These are phyloP conservation scores for Nemotelus nigrinus DNA, from an alignment of 2,888 invertebrate species.

Conservation along the genomic window DNA sequence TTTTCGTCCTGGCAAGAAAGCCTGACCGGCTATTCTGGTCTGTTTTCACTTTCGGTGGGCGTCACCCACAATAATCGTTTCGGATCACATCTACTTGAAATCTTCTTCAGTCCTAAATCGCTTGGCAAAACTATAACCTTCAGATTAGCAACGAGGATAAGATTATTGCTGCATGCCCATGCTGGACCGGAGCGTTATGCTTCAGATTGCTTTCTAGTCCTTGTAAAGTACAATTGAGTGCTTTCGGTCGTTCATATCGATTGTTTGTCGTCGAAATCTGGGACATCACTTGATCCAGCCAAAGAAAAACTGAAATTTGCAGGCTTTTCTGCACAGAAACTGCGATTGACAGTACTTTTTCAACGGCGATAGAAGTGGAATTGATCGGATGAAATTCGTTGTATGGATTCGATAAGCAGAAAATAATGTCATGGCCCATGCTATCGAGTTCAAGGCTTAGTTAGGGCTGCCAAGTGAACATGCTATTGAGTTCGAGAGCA, in stretches of 20 bases:
- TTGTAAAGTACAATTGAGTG: slow-evolving; percentile 21
- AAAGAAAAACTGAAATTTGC: slow-evolving; percentile 1
- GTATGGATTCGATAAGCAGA: slow-evolving; percentile 24
- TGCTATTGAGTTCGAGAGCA: too few species aligned
- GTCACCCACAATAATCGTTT: slow-evolving; percentile 33
- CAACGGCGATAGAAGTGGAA: slow-evolving; percentile 13
- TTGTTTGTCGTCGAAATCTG: not conserved
- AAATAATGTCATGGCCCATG: not conserved
- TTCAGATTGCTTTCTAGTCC: slow-evolving; percentile 9
- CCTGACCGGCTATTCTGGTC: not conserved
- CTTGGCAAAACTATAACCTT: slow-evolving; percentile 4
- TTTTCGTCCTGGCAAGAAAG: not conserved
- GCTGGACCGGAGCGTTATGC: not conserved
- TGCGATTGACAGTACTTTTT: not conserved
- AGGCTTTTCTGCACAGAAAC: slow-evolving; percentile 1
- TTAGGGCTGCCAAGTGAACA: too few species aligned
- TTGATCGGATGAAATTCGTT: slow-evolving; percentile 21
- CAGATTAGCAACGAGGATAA: slow-evolving; percentile 26
- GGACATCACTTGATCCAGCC: not conserved
- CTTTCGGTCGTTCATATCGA: slow-evolving; percentile 24
- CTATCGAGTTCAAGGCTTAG: too few species aligned
- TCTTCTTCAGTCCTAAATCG: slow-evolving; percentile 18
- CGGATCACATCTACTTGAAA: not conserved
- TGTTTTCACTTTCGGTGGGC: slow-evolving; percentile 25
- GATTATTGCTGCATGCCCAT: not conserved